Conservation (phyloP, 2,888 invertebrate species). For the Eilema caniola region DNA sequence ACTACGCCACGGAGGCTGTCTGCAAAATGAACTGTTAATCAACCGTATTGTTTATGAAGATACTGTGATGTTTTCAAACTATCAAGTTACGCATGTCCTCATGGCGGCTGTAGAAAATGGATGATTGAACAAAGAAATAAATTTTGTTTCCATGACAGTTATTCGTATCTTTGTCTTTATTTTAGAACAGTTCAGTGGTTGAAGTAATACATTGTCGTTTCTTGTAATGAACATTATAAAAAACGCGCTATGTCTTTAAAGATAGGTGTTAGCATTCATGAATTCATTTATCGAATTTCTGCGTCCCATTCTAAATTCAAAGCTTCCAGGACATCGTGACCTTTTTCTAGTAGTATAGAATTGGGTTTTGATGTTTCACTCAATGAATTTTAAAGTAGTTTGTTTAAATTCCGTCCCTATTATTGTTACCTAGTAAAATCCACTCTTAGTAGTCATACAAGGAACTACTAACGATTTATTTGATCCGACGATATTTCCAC, state of each 20-base stretch:
- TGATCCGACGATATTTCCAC: no score
- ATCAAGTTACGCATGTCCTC: background rate
- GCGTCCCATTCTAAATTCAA: background rate
- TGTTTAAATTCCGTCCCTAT: background rate
- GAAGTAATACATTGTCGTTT: background rate
- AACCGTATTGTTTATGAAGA: conserved; percentile 4
- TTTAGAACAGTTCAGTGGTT: background rate
- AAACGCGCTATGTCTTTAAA: background rate
- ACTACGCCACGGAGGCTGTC: no score
- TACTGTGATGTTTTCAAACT: background rate
- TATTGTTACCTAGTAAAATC: background rate
- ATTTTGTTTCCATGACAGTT: background rate
- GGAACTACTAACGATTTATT: background rate
- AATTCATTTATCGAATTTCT: no score
- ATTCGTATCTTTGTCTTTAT: background rate
- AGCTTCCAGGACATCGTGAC: no score
- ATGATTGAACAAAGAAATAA: background rate
- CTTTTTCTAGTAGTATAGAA: background rate
- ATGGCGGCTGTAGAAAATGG: background rate
- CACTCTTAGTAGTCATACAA: background rate
- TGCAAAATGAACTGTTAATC: background rate
- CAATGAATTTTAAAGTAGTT: background rate
- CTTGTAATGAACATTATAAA: background rate
- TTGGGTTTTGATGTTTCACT: no score
- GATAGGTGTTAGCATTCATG: no score